phyloP scores from a whole-genome alignment of 2,113 vertebrate genomes.

The Ciconia stormi region DNA sequence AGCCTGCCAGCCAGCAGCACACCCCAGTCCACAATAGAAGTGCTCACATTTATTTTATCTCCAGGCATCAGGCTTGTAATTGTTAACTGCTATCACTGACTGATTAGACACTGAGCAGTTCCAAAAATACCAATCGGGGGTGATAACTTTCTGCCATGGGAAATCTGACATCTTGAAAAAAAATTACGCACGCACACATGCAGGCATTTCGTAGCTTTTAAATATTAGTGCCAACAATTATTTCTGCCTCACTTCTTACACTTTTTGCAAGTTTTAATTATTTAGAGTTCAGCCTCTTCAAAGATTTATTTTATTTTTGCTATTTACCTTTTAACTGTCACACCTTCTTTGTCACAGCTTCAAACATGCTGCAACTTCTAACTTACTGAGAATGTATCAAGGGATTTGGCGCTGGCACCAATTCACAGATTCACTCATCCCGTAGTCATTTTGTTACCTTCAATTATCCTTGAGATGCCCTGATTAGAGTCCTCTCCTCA shows the following conservation, averaged over 20 bases:
- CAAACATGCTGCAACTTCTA: background rate
- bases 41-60: background rate
- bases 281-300: conserved; percentile 16
- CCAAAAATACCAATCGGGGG: background rate
- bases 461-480: background rate
- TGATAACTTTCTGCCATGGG: background rate
- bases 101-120: background rate
- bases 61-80: background rate
- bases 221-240: background rate
- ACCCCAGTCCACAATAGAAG: background rate
- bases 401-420: background rate
- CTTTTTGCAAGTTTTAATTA: background rate
- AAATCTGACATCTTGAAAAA: background rate
- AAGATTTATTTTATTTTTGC: background rate
- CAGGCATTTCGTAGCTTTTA: background rate
- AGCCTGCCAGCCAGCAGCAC: background rate
- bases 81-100: background rate
- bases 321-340: conserved; percentile 4
- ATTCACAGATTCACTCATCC: background rate
- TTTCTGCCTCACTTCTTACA: background rate
- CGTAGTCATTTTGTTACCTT: background rate
- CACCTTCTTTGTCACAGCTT: background rate
- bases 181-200: background rate
- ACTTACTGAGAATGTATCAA: background rate
- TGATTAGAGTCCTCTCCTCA: background rate